A percentile compares a stretch with the other conserved stretches of the same genome.
phyloP scores from a whole-genome alignment of 2,888 invertebrate species.

The Minunthozetes semirufus region DNA sequence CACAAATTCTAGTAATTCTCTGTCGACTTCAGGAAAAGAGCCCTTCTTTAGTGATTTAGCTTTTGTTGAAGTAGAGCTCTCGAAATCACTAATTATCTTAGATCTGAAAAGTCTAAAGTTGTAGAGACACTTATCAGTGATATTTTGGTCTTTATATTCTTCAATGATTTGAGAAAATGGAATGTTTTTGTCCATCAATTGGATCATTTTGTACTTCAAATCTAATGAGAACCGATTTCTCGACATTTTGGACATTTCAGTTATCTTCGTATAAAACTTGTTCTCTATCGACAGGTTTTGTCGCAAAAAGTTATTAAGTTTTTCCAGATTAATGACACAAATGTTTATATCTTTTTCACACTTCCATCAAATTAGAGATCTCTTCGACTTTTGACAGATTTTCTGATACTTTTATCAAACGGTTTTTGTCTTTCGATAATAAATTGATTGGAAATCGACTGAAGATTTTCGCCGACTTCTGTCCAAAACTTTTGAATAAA shows the following conservation, averaged over 20 bases:
- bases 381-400: conserved; percentile 34
- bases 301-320: conserved; percentile 15
- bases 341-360: background rate
- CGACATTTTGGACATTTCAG: too few relatives aligned
- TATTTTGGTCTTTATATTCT: too few relatives aligned
- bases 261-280: too few relatives aligned
- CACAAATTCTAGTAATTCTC: background rate
- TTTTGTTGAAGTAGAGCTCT: background rate
- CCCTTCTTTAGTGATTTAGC: background rate
- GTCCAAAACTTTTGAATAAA: background rate
- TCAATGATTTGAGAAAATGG: too few relatives aligned
- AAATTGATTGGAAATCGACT: conserved; percentile 6
- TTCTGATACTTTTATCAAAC: conserved; percentile 33
- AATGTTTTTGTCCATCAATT: too few relatives aligned
- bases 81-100: background rate
- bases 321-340: conserved; percentile 1
- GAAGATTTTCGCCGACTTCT: conserved; percentile 13
- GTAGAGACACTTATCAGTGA: too few relatives aligned
- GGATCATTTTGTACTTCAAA: too few relatives aligned
- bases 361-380: conserved; percentile 26
- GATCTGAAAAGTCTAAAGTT: background rate
- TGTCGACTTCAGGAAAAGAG: background rate
- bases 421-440: conserved; percentile 31
- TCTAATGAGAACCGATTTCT: too few relatives aligned
- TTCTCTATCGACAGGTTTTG: background rate